A percentile compares a stretch with the other conserved stretches of the same genome.
phyloP scores from a whole-genome alignment of 2,888 invertebrate genomes.

The Cistogaster globosa region DNA sequence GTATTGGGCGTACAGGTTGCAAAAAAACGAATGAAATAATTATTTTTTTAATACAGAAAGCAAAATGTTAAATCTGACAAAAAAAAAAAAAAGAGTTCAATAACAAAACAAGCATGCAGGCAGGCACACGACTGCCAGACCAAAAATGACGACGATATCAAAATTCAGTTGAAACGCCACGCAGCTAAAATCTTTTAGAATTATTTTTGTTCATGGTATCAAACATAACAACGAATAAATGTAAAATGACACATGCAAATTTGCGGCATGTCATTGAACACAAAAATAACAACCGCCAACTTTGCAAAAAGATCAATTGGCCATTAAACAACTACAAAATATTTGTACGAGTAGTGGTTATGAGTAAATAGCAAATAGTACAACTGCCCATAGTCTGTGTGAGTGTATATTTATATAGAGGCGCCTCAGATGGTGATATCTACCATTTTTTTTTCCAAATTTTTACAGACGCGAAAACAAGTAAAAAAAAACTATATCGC shows the following conservation, averaged over 20 bases:
- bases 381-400: background rate
- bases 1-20: constrained; percentile 70
- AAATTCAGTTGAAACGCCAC: constrained; percentile 39
- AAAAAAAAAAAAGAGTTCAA: background rate
- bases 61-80: constrained; percentile 14
- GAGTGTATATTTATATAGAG: constrained; percentile 42
- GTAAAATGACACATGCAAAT: constrained; percentile 67
- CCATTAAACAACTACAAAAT: constrained; percentile 42
- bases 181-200: constrained; percentile 48
- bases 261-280: constrained; percentile 67
- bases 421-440: constrained; percentile 66
- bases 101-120: constrained; percentile 28
- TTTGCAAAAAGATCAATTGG: constrained; percentile 61
- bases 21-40: constrained; percentile 18
- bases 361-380: constrained; percentile 33
- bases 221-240: constrained; percentile 42
- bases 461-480: constrained; percentile 24
- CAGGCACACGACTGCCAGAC: constrained; percentile 66
- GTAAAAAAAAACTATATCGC: constrained; percentile 42
- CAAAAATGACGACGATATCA: constrained; percentile 58
- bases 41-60: constrained; percentile 42
- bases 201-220: constrained; percentile 24
- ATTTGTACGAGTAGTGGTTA: constrained; percentile 41
- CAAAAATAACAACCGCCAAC: constrained; percentile 26
- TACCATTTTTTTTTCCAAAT: constrained; percentile 63